Evolutionary conservation across 2,888 invertebrate genomes (phyloP), one percentile per base, ranked within the genome.

Genomic region (Enoplolaimus lenunculus): DNA sequence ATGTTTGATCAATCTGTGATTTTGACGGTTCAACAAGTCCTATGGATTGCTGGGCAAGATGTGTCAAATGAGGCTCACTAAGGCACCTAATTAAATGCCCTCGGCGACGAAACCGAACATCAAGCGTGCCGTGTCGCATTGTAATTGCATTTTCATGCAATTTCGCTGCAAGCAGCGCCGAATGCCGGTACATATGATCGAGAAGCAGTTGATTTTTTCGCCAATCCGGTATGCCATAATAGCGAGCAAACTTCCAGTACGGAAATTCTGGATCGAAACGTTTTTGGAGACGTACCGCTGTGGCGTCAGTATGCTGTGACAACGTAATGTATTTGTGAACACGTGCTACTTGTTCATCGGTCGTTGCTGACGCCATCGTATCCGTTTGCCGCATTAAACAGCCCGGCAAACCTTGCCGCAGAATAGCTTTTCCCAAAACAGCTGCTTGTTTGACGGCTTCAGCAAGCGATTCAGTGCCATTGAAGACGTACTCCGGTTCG

Each of bases 271-370:
- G 85, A 77, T 90, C 87, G 79, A 87, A 87, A 1, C 86, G 82
- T 81, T 87, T 89, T 0, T 90, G 89, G 66, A 92, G 81, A 78
- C 88, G 88, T 72, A 87, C 84, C 80, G 90, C 89, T 77, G 89
- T 86, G 29, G 89, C 87, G 83, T 93, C 91, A 81, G 82, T 82
- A 1, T 78, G 73, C 70, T 81, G 80, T 3, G 82, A 79, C 73
- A 81, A 81, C 76, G 81, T 77, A 59, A 83, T 79, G 31, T 73
- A 72, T 33, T 76, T 77, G 69, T 74, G 71, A 1, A 75, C 75
- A 1, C 72, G 69, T 31, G 75, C 72, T 35, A 77, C 76, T 70
- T 77, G 74, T 68, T 77, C 72, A 26, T 67, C 62, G 7, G 62
- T 35, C 33, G 62, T 26, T 31, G 65, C 64, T 34, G 31, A 60